These are phyloP conservation scores for Aplochiton taeniatus DNA, from an alignment of 2,797 vertebrate genomes.

Conservation along the genomic window DNA sequence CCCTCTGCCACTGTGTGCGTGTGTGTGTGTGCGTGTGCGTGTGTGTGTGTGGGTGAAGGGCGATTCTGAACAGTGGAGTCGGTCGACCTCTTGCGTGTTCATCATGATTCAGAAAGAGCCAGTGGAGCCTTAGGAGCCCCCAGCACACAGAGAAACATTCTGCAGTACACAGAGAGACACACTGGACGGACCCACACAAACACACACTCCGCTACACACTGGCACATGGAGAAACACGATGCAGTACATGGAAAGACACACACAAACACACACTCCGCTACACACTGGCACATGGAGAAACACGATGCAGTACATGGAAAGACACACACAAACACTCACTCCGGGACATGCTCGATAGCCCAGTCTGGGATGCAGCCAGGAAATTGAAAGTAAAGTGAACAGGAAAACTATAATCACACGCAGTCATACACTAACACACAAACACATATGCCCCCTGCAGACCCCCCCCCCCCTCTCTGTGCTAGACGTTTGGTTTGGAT, in stretches of 20 bases:
- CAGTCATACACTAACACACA: slow-evolving; percentile 12
- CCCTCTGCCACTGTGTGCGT: slow-evolving; percentile 35
- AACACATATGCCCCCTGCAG: slow-evolving; percentile 15
- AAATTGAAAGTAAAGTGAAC: neutral
- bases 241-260: too few species aligned
- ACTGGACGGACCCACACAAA: too few species aligned
- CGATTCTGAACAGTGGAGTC: slow-evolving; percentile 18
- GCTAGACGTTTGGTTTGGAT: slow-evolving; percentile 41
- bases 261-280: too few species aligned
- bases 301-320: too few species aligned
- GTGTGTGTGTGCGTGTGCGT: slow-evolving; percentile 16
- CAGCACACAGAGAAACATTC: too few species aligned
- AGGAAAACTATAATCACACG: slow-evolving; percentile 8
- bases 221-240: too few species aligned
- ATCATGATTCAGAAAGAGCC: slow-evolving; percentile 26
- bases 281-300: too few species aligned
- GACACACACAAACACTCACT: too few species aligned
- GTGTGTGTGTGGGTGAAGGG: slow-evolving; percentile 61
- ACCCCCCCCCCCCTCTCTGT: neutral
- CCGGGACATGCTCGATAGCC: too few species aligned
- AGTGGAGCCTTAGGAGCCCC: too few species aligned
- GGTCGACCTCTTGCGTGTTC: slow-evolving; percentile 51
- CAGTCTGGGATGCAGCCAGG: neutral
- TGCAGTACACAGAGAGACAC: too few species aligned
- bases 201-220: too few species aligned